Base-by-base conservation (phyloP, 2,113 vertebrate genomes). In the Sphaerodactylus townsendi region DNA sequence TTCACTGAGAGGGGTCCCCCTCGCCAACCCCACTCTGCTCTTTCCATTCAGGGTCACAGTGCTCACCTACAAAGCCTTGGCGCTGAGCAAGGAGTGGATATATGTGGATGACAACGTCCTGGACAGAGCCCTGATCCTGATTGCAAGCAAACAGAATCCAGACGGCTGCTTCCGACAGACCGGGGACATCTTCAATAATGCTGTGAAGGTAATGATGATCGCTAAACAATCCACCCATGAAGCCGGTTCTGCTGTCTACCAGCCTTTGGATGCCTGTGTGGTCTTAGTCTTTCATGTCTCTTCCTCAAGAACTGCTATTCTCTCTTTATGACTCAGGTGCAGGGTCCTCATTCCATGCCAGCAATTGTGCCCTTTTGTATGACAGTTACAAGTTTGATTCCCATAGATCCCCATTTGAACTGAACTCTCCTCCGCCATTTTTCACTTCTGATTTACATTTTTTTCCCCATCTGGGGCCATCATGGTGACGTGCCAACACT, bases 161-260 rank as follows among this genome's bases (percentile, higher is more conserved):
- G 92, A 96, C 2, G 98, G 98, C 87, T 97, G 97, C 90, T 96
- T 98, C 82, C 30, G 0, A 14, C 95, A 96, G 1, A 91, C 95
- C 23, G 98, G 98, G 30, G 92, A 84, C 3, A 95, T 97, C 48
- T 93, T 96, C 73, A 93, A 98, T 92, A 97, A 95, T 0, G 93
- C 88, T 72, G 95, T 97, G 94, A 96, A 97, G 97, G 98, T 98
- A 78, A n/a, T 14, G 11, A 81, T 25, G 2, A 19, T 74, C 78
- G 21, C 62, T 75, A 7, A 85, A 6, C 66, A 53, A 80, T n/a
- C n/a, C 10, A 15, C 25, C 28, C 23, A 53, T 11, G 48, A 62
- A 85, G 81, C 6, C 1, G 25, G 2, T 70, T 19, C 53, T 75
- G n/a, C 69, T 1, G 4, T 37, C 35, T 35, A 37, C 9, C 11